A percentile compares a stretch with the other conserved stretches of the same genome.
Conservation (phyloP, 2,797 vertebrate genomes). For the Sphenodon punctatus region DNA sequence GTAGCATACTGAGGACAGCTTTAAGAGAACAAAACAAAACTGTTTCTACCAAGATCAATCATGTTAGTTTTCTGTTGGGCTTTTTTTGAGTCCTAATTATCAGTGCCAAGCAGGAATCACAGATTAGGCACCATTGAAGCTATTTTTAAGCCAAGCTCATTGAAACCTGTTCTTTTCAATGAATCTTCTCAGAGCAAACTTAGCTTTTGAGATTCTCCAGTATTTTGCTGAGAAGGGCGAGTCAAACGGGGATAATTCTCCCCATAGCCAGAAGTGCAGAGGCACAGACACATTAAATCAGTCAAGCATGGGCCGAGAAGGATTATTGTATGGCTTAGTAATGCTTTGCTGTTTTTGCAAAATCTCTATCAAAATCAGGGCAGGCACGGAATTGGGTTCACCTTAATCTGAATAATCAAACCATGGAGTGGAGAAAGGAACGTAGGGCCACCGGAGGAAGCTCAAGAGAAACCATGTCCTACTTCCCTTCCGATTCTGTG, state of each 20-base stretch:
- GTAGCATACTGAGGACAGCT: constrained; percentile 33
- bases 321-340: constrained; percentile 27
- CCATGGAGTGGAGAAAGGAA: too few relatives aligned
- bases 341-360: constrained; percentile 26
- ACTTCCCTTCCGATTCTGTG: too few relatives aligned
- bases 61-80: constrained; percentile 32
- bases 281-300: constrained; percentile 8
- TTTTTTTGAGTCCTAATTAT: constrained; percentile 52
- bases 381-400: constrained; percentile 1
- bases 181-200: constrained; percentile 40
- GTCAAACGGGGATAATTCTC: constrained; percentile 35
- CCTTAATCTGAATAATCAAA: background rate
- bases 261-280: constrained; percentile 36
- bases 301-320: background rate
- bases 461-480: too few relatives aligned
- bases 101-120: constrained; percentile 57
- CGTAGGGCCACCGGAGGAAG: too few relatives aligned
- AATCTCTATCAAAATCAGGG: too few relatives aligned
- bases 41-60: constrained; percentile 53
- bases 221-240: constrained; percentile 30
- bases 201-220: constrained; percentile 19
- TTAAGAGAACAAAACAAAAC: constrained; percentile 54
- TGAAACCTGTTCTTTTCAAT: constrained; percentile 56
- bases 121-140: constrained; percentile 53
- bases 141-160: constrained; percentile 62